Base-by-base conservation (phyloP, 1,140 invertebrate genomes). In the Bicyclus anynana region DNA sequence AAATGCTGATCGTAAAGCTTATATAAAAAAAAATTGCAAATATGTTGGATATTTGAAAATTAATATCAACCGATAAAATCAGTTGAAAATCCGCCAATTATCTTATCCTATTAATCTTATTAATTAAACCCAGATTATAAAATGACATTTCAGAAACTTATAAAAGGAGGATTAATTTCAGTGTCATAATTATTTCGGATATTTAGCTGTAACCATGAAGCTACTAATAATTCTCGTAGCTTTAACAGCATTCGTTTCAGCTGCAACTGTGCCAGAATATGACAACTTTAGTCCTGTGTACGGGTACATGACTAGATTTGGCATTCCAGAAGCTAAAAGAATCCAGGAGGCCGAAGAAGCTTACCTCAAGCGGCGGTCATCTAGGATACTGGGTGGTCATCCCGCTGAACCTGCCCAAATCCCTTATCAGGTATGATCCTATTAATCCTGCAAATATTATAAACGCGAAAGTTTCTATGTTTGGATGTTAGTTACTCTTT, bases 301-400 rank as follows among this genome's bases (percentile, higher is more conserved):
- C 56, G 70, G 70, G 9, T 79, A 77, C 42, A 44, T 77, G 29
- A 51, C 38, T 1, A 67, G 57, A 35, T 58, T 60, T 18, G 72
- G 69, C 48, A 71, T 79, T 4, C 74, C 74, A 13, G 65, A 63
- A 53, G 74, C 65, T 0, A 67, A 79, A 23, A 65, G 65, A 38
- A 73, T 77, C 12, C 59, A 53, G 10, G 67, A 72, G 17, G 69
- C 68, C 13, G 76, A 79, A 38, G 67, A 74, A 21, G 50, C 59
- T 23, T 59, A 58, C 21, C 12, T 65, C 16, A 20, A 18, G 2
- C 40, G 12, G 23, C 2, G 7, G 10, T 20, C 40, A 2, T 44
- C 40, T 21, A 59, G 50, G 21, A 59, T 59, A 14, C 27, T 52
- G 13, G 57, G 57, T 10, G 57, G 57, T 7, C 12, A 21, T 9